Base-by-base conservation (phyloP, 2,888 invertebrate species). In the Selenia dentaria region DNA sequence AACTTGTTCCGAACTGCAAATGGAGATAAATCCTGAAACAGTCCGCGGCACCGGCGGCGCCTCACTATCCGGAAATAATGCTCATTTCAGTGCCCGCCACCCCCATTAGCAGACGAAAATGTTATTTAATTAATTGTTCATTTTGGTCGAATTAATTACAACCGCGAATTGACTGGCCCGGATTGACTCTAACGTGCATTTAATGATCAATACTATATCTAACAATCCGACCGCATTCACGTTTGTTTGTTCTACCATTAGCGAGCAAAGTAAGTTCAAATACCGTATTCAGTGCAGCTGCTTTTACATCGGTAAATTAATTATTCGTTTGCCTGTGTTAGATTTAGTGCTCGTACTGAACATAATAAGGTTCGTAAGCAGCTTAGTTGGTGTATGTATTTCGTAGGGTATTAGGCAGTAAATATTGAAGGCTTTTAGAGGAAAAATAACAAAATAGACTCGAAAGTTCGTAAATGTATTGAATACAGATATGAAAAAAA, bases 1-100 rank as follows among this genome's bases (percentile, higher is more conserved):
- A 77, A 74, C 67, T 71, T 64, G 71, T 70, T 70, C 77, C 58
- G 66, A 75, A 74, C 76, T 69, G 72, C 72, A 73, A 84, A 80
- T 78, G 74, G 70, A 70, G 73, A 81, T 83, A 77, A 75, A 83
- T 79, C 73, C 65, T 59, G 65, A 64, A 72, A 60, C 57, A 52
- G 62, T 65, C 58, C 59, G 60, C 61, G 56, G 61, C 59, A 63
- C 53, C 60, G 54, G 56, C 25, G 10, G 25, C 59, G 62, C 57
- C 37, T 59, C 61, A 59, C 67, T 68, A 67, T 66, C 64, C 68
- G 67, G 74, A 70, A 67, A 77, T 76, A 67, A 73, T 70, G 70
- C 70, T 66, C 70, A 70, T 75, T 75, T 72, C 58, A 70, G 62
- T 59, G 61, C 59, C 66, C 62, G 59, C 65, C 62, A 54, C 54